A percentile compares a stretch with the other conserved stretches of the same genome.
phyloP scores from a whole-genome alignment of 2,888 invertebrate species.

The Mylabris sibirica region DNA sequence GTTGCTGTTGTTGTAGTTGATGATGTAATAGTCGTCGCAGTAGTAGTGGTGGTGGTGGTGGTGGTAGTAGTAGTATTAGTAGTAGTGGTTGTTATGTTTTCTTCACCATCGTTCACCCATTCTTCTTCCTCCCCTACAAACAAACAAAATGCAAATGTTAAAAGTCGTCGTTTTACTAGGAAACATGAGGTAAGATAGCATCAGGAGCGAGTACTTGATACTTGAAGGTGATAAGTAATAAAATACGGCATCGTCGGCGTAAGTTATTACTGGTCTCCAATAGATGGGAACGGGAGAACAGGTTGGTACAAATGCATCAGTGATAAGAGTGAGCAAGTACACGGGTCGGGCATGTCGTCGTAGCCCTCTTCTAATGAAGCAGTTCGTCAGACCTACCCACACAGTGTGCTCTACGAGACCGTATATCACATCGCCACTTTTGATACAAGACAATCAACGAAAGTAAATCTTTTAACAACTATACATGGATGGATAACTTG shows the following conservation, averaged over 20 bases:
- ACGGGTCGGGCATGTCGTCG: slow-evolving; percentile 58
- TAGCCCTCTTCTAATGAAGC: slow-evolving; percentile 59
- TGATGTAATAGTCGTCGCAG: slow-evolving; percentile 28
- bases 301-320: slow-evolving; percentile 58
- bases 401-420: slow-evolving; percentile 42
- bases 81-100: slow-evolving; percentile 60
- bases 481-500: not conserved
- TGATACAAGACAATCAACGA: slow-evolving; percentile 37
- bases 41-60: slow-evolving; percentile 51
- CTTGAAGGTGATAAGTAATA: slow-evolving; percentile 50
- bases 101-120: slow-evolving; percentile 67
- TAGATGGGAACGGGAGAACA: slow-evolving; percentile 48
- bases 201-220: slow-evolving; percentile 48
- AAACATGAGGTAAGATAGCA: slow-evolving; percentile 48
- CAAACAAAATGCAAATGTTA: slow-evolving; percentile 55
- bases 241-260: slow-evolving; percentile 46
- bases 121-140: slow-evolving; percentile 74
- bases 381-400: slow-evolving; percentile 59
- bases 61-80: slow-evolving; percentile 22
- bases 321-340: slow-evolving; percentile 58
- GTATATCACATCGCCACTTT: slow-evolving; percentile 52
- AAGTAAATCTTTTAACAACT: slow-evolving; percentile 7
- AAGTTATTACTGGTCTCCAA: slow-evolving; percentile 46
- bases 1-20: slow-evolving; percentile 39
- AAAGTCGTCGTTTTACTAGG: slow-evolving; percentile 40